Evolutionary conservation across 1,140 invertebrate species (phyloP).

Genomic region (Pseudomyrmex pallidus): DNA sequence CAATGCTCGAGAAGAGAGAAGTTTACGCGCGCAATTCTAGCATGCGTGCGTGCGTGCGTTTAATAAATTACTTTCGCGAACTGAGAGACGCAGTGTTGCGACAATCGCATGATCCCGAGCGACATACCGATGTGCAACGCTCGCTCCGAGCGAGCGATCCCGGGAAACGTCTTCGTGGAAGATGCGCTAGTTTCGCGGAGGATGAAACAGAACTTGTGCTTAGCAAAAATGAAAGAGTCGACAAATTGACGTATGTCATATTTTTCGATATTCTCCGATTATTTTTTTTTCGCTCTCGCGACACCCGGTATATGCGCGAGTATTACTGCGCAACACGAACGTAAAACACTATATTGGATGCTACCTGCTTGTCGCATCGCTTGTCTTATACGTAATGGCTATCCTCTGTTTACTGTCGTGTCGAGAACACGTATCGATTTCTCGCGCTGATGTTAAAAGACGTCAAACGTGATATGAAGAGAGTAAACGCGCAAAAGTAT

Average conservation of each 20-base stretch:
- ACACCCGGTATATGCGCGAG: constrained; percentile 16
- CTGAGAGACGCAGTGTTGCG: background rate
- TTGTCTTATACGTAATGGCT: constrained; percentile 34
- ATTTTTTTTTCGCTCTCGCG: too few relatives aligned
- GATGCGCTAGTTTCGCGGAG: background rate
- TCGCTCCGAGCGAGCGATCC: too few relatives aligned
- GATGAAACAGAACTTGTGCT: background rate
- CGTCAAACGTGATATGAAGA: constrained; percentile 12
- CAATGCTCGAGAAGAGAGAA: too few relatives aligned
- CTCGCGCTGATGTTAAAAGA: constrained; percentile 10
- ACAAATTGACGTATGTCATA: too few relatives aligned
- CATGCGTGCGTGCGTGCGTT: constrained; percentile 8
- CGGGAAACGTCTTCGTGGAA: background rate
- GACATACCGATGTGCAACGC: background rate
- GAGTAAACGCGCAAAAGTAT: background rate
- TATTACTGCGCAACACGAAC: constrained; percentile 10
- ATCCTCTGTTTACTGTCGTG: constrained; percentile 39
- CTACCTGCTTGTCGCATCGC: background rate
- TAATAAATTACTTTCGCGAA: constrained; percentile 46
- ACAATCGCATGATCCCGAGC: constrained; percentile 39
- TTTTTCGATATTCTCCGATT: background rate
- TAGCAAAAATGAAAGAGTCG: too few relatives aligned
- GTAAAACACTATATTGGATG: constrained; percentile 21
- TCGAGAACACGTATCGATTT: constrained; percentile 36
- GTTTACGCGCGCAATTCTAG: background rate